Evolutionary conservation across 2,888 invertebrate genomes (phyloP), one percentile per base, ranked within the genome.

Genomic region (Gastracanthus pulcherrimus): DNA sequence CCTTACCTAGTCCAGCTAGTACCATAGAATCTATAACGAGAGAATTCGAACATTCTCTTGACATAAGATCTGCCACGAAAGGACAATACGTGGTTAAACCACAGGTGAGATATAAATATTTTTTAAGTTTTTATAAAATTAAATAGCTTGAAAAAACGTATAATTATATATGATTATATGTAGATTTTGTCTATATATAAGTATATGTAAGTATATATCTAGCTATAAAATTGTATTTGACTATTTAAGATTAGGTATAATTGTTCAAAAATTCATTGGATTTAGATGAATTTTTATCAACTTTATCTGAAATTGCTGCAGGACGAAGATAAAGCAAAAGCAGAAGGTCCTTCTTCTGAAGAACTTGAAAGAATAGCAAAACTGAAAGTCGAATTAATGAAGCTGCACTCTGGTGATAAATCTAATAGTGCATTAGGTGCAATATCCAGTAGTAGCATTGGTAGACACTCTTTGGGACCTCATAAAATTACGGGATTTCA

Each of bases 41-140:
- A 89, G 97, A 97, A 92, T 95, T 97, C 87, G 97, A 97, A 90
- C 96, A 96, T 91, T 96, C 96, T 34, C 94, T 97, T 76, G 95
- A 95, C 87, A 93, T 95, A 83, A 92, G 93, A 82, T 94, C 94
- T 81, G 94, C 94, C 13, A 93, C 94, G 26, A 94, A 94, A 91
- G 95, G 95, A 88, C 92, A 93, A 86, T 93, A 94, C 86, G 93
- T 94, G 83, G 94, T 94, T 69, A 94, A 94, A 86, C 93, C 94
- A 62, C 93, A 94, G 92, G 94, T 94, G 89, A 86, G 86, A 78
- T 71, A n/a, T 58, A 31, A 48, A 80, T 31, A 7, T 2, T 13
- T 38, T 55, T 26, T 41, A 23, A 7, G n/a, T 38, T 6, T 64
- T n/a, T 13, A 5, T 26, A 62, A n/a, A n/a, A n/a, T 2, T 60